Conservation (phyloP, 2,113 vertebrate genomes). For the Pterocles gutturalis region DNA sequence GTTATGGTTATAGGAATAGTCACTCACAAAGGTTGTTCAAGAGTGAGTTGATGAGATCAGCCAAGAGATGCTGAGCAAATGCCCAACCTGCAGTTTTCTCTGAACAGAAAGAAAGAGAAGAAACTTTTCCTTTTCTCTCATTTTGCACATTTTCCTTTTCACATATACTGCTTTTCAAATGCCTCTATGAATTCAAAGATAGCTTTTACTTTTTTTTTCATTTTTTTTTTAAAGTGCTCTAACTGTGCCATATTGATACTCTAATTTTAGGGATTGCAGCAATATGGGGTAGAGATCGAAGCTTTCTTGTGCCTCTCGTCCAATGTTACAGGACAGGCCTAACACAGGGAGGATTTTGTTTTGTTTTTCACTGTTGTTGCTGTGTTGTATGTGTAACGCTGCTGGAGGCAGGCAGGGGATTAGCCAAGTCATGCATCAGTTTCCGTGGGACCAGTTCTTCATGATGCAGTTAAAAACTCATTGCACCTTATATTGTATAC, state of each 20-base stretch:
- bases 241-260: not conserved
- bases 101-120: not conserved
- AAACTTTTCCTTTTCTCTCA: not conserved
- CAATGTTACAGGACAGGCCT: not conserved
- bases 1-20: not conserved
- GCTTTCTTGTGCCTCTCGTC: not conserved
- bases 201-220: not conserved
- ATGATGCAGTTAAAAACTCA: not conserved
- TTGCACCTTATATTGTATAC: not conserved
- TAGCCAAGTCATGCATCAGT: not conserved
- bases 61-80: not conserved
- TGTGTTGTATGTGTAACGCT: not conserved
- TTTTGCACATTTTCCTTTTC: not conserved
- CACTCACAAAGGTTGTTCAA: not conserved
- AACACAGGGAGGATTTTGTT: not conserved
- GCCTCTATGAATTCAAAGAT: not conserved
- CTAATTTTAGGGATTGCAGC: not conserved
- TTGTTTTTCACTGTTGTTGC: not conserved
- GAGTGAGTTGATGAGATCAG: not conserved
- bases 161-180: not conserved
- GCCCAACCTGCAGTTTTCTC: not conserved
- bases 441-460: not conserved
- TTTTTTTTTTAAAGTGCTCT: not conserved
- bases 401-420: not conserved
- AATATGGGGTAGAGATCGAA: not conserved